These are phyloP conservation scores for Athetis lepigone DNA, from an alignment of 2,888 invertebrate species.

Conservation along the genomic window DNA sequence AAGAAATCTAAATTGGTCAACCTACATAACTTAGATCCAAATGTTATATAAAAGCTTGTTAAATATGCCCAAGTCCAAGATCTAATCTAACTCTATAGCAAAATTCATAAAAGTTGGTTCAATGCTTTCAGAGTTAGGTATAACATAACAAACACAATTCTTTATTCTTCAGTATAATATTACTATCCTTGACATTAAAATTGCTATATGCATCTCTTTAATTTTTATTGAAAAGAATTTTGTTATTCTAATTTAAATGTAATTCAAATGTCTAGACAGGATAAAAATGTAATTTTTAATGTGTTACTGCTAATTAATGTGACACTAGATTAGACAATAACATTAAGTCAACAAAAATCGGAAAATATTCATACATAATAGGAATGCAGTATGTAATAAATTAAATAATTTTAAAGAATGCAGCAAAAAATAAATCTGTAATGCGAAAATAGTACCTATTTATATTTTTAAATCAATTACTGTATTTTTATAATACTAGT, in stretches of 20 bases:
- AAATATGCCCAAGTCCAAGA: too few species aligned
- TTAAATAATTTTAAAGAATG: not conserved
- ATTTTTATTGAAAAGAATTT: not conserved
- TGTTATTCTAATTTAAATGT: not conserved
- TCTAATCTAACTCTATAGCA: too few species aligned
- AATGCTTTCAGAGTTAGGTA: too few species aligned
- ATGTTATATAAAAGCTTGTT: too few species aligned
- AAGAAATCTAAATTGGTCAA: too few species aligned
- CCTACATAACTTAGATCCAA: too few species aligned
- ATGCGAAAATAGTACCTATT: not conserved
- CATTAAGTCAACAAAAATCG: not conserved
- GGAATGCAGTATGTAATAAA: not conserved
- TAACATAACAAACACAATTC: too few species aligned
- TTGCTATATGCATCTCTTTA: slow-evolving; percentile 7
- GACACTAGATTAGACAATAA: too few species aligned
- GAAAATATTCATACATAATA: not conserved
- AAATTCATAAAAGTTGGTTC: too few species aligned
- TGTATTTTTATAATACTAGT: too few species aligned
- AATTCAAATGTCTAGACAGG: not conserved
- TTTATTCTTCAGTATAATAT: not conserved
- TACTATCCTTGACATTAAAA: slow-evolving; percentile 23
- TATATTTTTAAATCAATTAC: not conserved
- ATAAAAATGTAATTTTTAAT: not conserved
- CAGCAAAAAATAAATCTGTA: not conserved
- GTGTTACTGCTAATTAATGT: not conserved